phyloP scores from a whole-genome alignment of 92 coral and sea anemone species.

The Desmophyllum pertusum region DNA sequence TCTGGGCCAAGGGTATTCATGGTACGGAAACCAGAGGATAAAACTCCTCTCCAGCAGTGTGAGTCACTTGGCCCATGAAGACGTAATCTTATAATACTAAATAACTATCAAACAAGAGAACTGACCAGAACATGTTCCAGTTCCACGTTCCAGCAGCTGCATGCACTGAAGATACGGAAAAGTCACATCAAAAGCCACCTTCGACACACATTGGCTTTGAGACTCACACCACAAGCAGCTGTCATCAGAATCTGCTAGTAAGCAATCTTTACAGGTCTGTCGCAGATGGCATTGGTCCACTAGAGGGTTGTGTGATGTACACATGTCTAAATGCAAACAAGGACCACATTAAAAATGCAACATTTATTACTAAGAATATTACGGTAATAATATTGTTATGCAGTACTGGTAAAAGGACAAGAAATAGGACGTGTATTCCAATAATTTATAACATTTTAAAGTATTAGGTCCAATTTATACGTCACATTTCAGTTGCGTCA shows the following conservation, averaged over 20 bases:
- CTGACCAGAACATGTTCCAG: slow-evolving; percentile 38
- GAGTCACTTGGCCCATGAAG: no score
- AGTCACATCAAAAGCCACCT: slow-evolving; percentile 47
- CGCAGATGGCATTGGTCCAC: slow-evolving; percentile 16
- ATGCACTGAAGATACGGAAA: slow-evolving; percentile 78
- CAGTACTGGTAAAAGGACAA: no score
- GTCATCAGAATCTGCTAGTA: slow-evolving; percentile 5
- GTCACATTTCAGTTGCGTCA: no score
- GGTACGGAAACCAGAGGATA: no score
- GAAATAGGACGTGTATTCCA: no score
- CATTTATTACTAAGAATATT: no score
- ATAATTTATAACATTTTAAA: no score
- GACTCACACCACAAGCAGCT: slow-evolving; percentile 80
- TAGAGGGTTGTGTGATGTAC: background rate
- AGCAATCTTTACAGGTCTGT: slow-evolving; percentile 41
- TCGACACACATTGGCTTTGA: slow-evolving; percentile 56
- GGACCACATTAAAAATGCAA: background rate
- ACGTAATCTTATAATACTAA: background rate
- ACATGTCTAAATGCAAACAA: background rate
- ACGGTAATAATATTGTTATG: no score
- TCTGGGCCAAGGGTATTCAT: no score
- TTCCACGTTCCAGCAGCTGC: slow-evolving; percentile 44
- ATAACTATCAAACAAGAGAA: background rate
- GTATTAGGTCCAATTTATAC: no score
- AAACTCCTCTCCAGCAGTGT: no score